Evolutionary conservation across 2,888 invertebrate genomes (phyloP).

Genomic region (Drosophila macrospina): DNA sequence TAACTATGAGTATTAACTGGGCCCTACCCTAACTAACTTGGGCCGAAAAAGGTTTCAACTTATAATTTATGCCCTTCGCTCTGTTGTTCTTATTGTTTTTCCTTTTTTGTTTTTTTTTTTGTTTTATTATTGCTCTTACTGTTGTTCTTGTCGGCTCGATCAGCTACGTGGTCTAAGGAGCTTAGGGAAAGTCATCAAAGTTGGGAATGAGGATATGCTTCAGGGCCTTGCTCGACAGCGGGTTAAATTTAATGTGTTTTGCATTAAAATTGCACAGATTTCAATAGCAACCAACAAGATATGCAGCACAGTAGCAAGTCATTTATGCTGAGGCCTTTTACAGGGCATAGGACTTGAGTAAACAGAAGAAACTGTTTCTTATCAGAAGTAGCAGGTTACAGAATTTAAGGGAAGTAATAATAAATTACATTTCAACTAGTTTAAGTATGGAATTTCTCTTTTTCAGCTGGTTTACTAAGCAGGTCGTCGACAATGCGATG

Average conservation of each 20-base stretch:
- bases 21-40: constrained; percentile 42
- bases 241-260: constrained; percentile 45
- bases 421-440: neutral
- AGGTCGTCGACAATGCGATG: constrained; percentile 6
- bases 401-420: neutral
- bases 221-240: constrained; percentile 34
- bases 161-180: constrained; percentile 18
- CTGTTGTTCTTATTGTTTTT: constrained; percentile 2
- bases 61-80: constrained; percentile 62
- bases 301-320: constrained; percentile 54
- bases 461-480: constrained; percentile 1
- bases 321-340: neutral
- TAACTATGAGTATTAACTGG: neutral
- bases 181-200: neutral
- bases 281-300: constrained; percentile 41
- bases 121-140: neutral
- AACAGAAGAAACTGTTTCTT: neutral
- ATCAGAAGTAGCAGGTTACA: neutral
- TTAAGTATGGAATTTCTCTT: neutral
- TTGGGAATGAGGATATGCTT: constrained; percentile 38
- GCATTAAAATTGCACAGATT: constrained; percentile 68
- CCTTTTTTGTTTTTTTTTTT: too few relatives aligned
- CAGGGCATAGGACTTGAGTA: too few relatives aligned
- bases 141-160: constrained; percentile 22
- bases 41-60: constrained; percentile 32